A percentile compares a stretch with the other conserved stretches of the same genome.
phyloP scores from a whole-genome alignment of 2,888 invertebrate species.

The Parasteatoda lunata region DNA sequence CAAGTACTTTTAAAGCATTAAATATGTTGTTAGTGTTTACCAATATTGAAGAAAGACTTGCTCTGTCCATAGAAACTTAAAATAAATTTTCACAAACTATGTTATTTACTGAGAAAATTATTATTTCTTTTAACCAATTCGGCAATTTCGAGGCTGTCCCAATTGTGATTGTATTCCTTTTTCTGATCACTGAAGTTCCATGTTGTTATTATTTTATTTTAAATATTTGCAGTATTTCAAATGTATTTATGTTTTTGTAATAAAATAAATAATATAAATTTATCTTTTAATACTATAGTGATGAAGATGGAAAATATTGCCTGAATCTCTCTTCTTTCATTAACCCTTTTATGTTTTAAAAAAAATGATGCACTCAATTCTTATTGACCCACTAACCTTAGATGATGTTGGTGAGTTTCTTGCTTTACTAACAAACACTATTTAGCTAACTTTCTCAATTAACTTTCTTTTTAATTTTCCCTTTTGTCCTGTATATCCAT shows the following conservation, averaged over 20 bases:
- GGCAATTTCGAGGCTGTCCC: neutral
- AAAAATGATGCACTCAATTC: conserved; percentile 57
- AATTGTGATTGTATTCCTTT: neutral
- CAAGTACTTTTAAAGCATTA: too few species aligned
- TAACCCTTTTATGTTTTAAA: conserved; percentile 16
- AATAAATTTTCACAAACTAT: too few species aligned
- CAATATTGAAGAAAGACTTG: too few species aligned
- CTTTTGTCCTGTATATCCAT: neutral
- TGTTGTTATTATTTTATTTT: neutral
- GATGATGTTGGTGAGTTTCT: conserved; percentile 62
- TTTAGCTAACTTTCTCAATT: conserved; percentile 4
- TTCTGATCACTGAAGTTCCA: neutral
- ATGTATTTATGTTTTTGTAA: neutral
- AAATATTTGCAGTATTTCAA: neutral
- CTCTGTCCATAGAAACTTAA: too few species aligned
- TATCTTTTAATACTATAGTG: conserved; percentile 19
- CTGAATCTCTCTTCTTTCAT: conserved; percentile 32
- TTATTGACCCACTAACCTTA: conserved; percentile 61
- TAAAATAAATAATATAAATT: conserved; percentile 5
- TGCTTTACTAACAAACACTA: neutral
- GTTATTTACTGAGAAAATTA: too few species aligned
- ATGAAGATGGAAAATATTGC: conserved; percentile 23
- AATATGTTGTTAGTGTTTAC: too few species aligned
- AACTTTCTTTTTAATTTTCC: neutral
- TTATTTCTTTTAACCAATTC: neutral